phyloP scores from a whole-genome alignment of 2,113 vertebrate species.

The Thermophis baileyi region DNA sequence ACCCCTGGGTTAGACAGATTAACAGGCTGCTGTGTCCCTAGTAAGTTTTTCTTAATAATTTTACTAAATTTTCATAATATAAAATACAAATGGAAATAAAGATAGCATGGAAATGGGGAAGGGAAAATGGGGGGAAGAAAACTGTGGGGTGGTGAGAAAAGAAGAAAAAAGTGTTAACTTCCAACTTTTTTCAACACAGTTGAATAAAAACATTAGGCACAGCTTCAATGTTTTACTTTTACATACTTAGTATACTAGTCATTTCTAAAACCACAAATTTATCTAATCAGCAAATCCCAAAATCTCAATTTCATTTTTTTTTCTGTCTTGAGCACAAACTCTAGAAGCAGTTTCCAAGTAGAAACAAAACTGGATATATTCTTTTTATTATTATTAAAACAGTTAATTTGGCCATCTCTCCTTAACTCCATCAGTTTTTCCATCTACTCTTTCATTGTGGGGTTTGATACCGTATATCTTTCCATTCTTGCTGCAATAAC shows the following conservation, averaged over 20 bases:
- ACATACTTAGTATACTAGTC: not conserved
- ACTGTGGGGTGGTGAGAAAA: not conserved
- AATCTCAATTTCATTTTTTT: not conserved
- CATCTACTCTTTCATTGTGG: not conserved
- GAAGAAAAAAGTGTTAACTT: not conserved
- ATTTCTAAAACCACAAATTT: not conserved
- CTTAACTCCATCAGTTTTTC: not conserved
- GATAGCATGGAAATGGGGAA: not conserved
- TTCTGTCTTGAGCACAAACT: not conserved
- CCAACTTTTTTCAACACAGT: not conserved
- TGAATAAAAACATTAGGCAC: not conserved
- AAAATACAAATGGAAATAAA: not conserved
- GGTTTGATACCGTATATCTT: not conserved
- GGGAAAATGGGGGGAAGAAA: not conserved
- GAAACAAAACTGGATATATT: not conserved
- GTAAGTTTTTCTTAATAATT: not conserved
- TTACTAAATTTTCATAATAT: not conserved
- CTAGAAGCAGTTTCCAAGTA: not conserved
- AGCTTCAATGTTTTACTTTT: not conserved
- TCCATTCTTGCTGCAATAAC: not conserved
- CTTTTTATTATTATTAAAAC: not conserved
- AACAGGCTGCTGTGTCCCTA: not conserved
- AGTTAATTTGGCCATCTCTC: not conserved
- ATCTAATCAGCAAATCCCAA: not conserved
- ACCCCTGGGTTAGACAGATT: not conserved